A percentile compares a stretch with the other conserved stretches of the same genome.
These are phyloP conservation scores for Okamejei kenojei DNA, from an alignment of 2,797 vertebrate species.

Conservation along the genomic window DNA sequence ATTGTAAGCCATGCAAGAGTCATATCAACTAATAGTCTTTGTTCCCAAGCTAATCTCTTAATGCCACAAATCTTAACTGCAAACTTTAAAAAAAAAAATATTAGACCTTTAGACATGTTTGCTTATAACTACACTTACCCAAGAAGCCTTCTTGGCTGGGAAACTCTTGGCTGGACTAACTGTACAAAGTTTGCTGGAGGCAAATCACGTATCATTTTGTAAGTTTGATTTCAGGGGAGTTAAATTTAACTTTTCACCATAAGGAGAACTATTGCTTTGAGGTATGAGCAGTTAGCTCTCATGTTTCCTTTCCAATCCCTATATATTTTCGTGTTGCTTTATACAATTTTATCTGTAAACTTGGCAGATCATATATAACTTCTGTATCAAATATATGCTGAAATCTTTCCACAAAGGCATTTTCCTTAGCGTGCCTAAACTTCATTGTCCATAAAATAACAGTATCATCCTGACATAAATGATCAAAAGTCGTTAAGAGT, in stretches of 20 bases:
- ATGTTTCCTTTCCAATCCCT: neutral
- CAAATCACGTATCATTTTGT: neutral
- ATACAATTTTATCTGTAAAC: constrained; percentile 80
- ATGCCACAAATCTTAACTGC: neutral
- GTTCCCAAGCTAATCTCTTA: neutral
- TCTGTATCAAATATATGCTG: constrained; percentile 70
- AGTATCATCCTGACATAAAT: constrained; percentile 77
- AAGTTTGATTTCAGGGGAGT: neutral
- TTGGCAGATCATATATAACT: constrained; percentile 76
- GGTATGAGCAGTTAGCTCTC: neutral
- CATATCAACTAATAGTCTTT: neutral
- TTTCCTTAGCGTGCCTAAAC: constrained; percentile 80
- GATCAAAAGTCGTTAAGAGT: constrained; percentile 81
- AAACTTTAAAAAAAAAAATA: too few relatives aligned
- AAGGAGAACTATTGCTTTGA: constrained; percentile 3
- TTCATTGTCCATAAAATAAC: constrained; percentile 90
- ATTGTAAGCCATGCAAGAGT: neutral
- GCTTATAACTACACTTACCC: neutral
- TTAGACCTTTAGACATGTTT: neutral
- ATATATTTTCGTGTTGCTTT: constrained; percentile 64
- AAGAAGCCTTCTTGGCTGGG: constrained; percentile 7
- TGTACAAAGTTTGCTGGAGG: neutral
- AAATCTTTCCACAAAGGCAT: constrained; percentile 78
- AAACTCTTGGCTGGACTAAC: neutral
- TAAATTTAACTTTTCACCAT: neutral